Evolutionary conservation across 2,888 invertebrate species (phyloP).

Genomic region (Tenthredo livida): DNA sequence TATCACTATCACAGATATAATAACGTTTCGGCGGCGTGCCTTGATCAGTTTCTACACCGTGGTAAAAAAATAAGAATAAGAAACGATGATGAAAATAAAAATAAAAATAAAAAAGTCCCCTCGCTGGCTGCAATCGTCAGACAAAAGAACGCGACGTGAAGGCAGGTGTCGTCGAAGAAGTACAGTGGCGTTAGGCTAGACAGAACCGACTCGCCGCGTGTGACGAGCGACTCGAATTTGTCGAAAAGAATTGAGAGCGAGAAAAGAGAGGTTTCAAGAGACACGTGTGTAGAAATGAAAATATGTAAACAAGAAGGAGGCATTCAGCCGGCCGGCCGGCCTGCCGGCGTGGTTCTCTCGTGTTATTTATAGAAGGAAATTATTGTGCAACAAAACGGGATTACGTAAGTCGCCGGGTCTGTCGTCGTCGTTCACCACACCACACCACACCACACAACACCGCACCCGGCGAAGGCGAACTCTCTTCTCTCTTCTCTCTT

Average conservation of each 20-base stretch:
- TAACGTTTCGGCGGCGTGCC: constrained; percentile 10
- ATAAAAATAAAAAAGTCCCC: background rate
- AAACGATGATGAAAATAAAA: background rate
- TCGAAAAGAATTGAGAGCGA: background rate
- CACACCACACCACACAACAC: background rate
- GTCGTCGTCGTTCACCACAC: constrained; percentile 10
- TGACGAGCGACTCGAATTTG: background rate
- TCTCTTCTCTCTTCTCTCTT: background rate
- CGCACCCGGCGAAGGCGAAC: background rate
- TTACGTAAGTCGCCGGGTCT: constrained; percentile 70
- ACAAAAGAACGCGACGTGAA: constrained; percentile 3
- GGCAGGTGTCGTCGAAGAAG: constrained; percentile 29
- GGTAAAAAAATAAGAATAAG: background rate
- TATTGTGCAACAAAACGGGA: constrained; percentile 75
- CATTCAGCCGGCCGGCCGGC: constrained; percentile 59
- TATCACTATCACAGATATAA: background rate
- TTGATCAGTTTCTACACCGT: constrained; percentile 17
- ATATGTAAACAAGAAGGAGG: constrained; percentile 64
- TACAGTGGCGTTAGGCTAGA: background rate
- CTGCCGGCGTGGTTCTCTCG: constrained; percentile 65
- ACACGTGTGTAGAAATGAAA: constrained; percentile 52
- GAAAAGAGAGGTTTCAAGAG: background rate
- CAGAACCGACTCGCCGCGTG: too few species aligned
- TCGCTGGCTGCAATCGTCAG: background rate
- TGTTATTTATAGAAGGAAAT: constrained; percentile 75